Evolutionary conservation across 2,888 invertebrate genomes (phyloP).

Genomic region (Cheilosia soror): DNA sequence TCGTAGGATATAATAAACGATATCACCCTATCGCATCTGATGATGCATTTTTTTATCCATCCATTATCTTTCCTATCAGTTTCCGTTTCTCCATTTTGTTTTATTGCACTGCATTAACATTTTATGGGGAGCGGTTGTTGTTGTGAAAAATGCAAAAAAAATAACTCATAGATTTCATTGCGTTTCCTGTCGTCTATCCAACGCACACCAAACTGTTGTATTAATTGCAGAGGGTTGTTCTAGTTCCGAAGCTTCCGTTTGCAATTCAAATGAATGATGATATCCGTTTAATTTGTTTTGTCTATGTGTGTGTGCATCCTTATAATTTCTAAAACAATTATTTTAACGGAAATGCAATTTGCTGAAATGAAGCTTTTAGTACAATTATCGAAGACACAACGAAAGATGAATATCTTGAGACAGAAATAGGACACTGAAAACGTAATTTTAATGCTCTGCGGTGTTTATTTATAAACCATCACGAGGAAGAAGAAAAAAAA

Average conservation of each 20-base stretch:
- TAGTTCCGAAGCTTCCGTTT: slow-evolving; percentile 54
- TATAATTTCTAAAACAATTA: slow-evolving; percentile 63
- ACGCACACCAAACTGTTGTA: slow-evolving; percentile 40
- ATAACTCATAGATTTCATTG: slow-evolving; percentile 25
- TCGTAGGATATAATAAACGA: not conserved
- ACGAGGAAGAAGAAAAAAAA: too few species aligned
- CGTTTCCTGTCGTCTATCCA: slow-evolving; percentile 52
- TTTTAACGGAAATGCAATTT: slow-evolving; percentile 64
- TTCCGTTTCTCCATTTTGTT: slow-evolving; percentile 40
- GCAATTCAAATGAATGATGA: slow-evolving; percentile 64
- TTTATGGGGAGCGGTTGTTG: slow-evolving; percentile 13
- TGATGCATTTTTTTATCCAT: slow-evolving; percentile 16
- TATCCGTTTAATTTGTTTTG: slow-evolving; percentile 38
- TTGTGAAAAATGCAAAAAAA: slow-evolving; percentile 5
- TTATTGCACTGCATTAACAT: slow-evolving; percentile 62
- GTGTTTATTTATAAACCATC: not conserved
- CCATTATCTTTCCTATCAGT: slow-evolving; percentile 49
- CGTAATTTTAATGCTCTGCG: not conserved
- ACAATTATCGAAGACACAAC: slow-evolving; percentile 39
- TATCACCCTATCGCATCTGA: slow-evolving; percentile 46
- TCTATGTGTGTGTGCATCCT: not conserved
- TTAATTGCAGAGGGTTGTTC: slow-evolving; percentile 54
- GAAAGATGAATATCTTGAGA: slow-evolving; percentile 35
- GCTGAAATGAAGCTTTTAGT: slow-evolving; percentile 43
- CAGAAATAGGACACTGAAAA: slow-evolving; percentile 34